These are phyloP conservation scores for Nematolebias whitei DNA, from an alignment of 2,113 vertebrate genomes.

Conservation along the genomic window DNA sequence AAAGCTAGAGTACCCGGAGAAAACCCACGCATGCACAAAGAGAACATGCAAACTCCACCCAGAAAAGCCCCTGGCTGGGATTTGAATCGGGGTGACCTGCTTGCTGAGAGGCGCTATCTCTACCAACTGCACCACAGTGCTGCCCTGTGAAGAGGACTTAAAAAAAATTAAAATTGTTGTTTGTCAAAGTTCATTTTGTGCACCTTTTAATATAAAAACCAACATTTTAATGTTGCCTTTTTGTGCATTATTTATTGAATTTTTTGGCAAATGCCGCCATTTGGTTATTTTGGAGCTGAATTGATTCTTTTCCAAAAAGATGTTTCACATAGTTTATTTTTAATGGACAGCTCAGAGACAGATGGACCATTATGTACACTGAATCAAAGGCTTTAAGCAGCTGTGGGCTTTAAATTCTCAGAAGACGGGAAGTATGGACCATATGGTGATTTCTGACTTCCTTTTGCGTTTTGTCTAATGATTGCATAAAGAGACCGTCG, in stretches of 20 bases:
- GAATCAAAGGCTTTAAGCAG: slow-evolving; percentile 47
- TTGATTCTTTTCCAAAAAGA: slow-evolving; percentile 39
- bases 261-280: neutral
- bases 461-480: slow-evolving; percentile 61
- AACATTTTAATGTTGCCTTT: slow-evolving; percentile 23
- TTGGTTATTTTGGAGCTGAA: slow-evolving; percentile 37
- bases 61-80: too few species aligned
- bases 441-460: slow-evolving; percentile 69
- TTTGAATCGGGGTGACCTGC: too few species aligned
- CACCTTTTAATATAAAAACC: too few species aligned
- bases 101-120: too few species aligned
- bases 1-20: too few species aligned
- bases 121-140: too few species aligned
- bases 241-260: too few species aligned
- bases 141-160: too few species aligned
- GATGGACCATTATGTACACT: slow-evolving; percentile 41
- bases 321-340: slow-evolving; percentile 53
- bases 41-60: too few species aligned
- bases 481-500: slow-evolving; percentile 65
- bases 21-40: too few species aligned
- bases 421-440: slow-evolving; percentile 61
- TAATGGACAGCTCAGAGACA: slow-evolving; percentile 40
- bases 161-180: too few species aligned
- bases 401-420: slow-evolving; percentile 46
- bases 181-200: too few species aligned